These are phyloP conservation scores for Yponomeuta evonymella DNA, from an alignment of 2,888 invertebrate genomes.

Conservation along the genomic window DNA sequence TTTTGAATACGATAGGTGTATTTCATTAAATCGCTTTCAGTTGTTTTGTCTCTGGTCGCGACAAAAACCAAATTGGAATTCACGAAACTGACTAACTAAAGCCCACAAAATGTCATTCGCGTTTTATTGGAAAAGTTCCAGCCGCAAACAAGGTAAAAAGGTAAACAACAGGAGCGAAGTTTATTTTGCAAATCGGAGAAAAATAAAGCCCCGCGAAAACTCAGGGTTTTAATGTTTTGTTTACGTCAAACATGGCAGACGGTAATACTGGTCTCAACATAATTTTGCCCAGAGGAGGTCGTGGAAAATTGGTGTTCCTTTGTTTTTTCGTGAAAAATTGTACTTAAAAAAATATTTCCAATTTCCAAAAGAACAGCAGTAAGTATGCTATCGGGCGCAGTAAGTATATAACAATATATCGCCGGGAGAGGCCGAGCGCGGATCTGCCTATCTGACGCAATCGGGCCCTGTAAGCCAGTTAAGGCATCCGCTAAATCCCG, in stretches of 20 bases:
- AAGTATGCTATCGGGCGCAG: slow-evolving; percentile 33
- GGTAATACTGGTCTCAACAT: neutral
- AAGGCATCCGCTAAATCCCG: slow-evolving; percentile 55
- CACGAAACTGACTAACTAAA: neutral
- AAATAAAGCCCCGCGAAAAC: neutral
- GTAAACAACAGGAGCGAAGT: neutral
- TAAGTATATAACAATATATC: slow-evolving; percentile 34
- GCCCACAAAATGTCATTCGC: slow-evolving; percentile 6
- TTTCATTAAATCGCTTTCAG: neutral
- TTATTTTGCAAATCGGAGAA: slow-evolving; percentile 7
- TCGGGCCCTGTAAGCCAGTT: slow-evolving; percentile 59
- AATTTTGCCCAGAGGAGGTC: neutral
- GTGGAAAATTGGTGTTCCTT: neutral
- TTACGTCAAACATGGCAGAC: neutral
- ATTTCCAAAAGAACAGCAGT: neutral
- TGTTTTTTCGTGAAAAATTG: neutral
- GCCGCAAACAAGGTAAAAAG: slow-evolving; percentile 10
- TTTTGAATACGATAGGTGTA: neutral
- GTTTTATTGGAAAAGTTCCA: slow-evolving; percentile 11
- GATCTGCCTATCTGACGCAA: slow-evolving; percentile 63
- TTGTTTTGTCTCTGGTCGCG: neutral
- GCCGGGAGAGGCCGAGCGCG: slow-evolving; percentile 40
- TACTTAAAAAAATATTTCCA: neutral
- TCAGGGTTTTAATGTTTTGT: slow-evolving; percentile 5
- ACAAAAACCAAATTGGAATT: neutral